Evolutionary conservation across 2,888 invertebrate species (phyloP), one percentile per base, ranked within the genome.

Genomic region (Quadroppia sp.): DNA sequence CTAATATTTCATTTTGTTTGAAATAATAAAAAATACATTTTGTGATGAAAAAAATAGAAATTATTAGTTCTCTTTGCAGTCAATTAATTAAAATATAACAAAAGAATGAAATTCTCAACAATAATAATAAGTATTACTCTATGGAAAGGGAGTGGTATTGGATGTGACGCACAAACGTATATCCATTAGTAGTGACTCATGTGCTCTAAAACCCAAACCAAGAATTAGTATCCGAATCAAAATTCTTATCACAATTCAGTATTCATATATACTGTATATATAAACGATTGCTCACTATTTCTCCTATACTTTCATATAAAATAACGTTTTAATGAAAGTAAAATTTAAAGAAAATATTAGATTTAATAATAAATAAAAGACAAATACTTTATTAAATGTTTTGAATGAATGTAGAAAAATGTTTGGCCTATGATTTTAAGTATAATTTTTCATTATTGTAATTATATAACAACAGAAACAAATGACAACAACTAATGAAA

Each of bases 1-100:
- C 59, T 32, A 61, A 61, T 61, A 61, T 61, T 61, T 61, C 59
- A 61, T 61, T 61, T 30, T 30, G 23, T 61, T 61, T 61, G 13
- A 32, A 32, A 13, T 30, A 61, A 61, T 61, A 32, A 30, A 32
- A n/a, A 61, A 61, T 61, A 23, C 32, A 61, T 61, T 61, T 32
- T 53, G 9, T 61, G 32, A 61, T 25, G 30, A 32, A 61, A 61
- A 30, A 61, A 15, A 17, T 30, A 61, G 17, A 61, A 61, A 61
- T 53, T 53, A 53, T 61, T 32, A 61, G 28, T 32, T 61, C 32
- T 2, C 32, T 61, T 61, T 61, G 59, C 11, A 30, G 32, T 15
- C 59, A 61, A 61, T 61, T 61, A 61, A 61, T 61, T 61, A 32
- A 61, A 61, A 61, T 13, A 61, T 23, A 61, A 45, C 45, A 20